Percentiles rank a stretch among this genome's conserved stretches.
These are phyloP conservation scores for Acipenser ruthenus DNA, from an alignment of 2,797 vertebrate species.

Conservation along the genomic window DNA sequence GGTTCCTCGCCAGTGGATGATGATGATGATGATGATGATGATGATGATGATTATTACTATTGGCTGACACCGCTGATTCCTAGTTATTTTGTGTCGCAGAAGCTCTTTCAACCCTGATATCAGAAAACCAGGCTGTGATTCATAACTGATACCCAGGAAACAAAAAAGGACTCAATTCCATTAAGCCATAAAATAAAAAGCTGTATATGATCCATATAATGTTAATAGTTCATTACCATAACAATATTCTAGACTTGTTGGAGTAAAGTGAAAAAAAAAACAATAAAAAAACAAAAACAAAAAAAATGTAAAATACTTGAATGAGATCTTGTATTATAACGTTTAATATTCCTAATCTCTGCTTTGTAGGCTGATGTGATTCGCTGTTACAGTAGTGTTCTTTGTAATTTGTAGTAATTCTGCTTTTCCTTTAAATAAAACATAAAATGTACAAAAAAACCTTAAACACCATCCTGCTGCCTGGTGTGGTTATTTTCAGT, in stretches of 20 bases:
- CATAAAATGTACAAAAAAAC: slow-evolving; percentile 93
- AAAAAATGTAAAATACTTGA: slow-evolving; percentile 98
- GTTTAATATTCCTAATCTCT: slow-evolving; percentile 98
- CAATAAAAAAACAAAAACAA: slow-evolving; percentile 59
- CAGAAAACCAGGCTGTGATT: too few relatives aligned
- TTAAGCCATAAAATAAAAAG: slow-evolving; percentile 65
- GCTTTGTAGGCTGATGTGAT: slow-evolving; percentile 98
- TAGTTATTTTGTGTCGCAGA: too few relatives aligned
- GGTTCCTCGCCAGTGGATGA: too few relatives aligned
- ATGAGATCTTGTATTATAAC: slow-evolving; percentile 98
- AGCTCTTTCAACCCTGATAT: too few relatives aligned
- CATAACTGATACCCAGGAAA: slow-evolving; percentile 23
- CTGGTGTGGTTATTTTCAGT: slow-evolving; percentile 8
- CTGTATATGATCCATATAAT: slow-evolving; percentile 73
- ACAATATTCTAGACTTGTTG: slow-evolving; percentile 77
- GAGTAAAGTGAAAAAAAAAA: slow-evolving; percentile 70
- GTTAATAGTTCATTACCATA: slow-evolving; percentile 77
- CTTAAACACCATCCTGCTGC: slow-evolving; percentile 53
- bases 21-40: too few relatives aligned
- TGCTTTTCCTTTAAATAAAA: slow-evolving; percentile 98
- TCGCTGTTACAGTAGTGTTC: slow-evolving; percentile 94
- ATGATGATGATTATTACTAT: too few relatives aligned
- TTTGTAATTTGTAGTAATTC: slow-evolving; percentile 99
- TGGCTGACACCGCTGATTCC: too few relatives aligned
- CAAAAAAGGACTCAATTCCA: slow-evolving; percentile 48